These are phyloP conservation scores for Drosophila micromelanica DNA, from an alignment of 1,140 invertebrate genomes.

Conservation along the genomic window DNA sequence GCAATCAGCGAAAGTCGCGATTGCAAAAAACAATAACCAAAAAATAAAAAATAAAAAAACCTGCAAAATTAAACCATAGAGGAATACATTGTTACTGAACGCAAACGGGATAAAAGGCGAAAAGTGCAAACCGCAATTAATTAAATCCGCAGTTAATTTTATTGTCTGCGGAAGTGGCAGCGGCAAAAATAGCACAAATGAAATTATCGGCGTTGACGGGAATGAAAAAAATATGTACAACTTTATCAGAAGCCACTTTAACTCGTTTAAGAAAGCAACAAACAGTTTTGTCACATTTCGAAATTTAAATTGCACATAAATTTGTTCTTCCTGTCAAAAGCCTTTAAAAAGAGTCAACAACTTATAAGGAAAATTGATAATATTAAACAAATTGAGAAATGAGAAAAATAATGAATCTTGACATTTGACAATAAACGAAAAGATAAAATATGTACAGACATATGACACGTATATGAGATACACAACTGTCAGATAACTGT, in stretches of 20 bases:
- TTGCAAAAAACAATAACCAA: conserved; percentile 17
- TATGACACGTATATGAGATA: too few species aligned
- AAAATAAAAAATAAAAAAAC: conserved; percentile 13
- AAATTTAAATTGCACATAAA: conserved; percentile 33
- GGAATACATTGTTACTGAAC: conserved; percentile 28
- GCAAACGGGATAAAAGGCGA: conserved; percentile 36
- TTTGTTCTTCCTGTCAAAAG: neutral
- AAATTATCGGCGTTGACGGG: conserved; percentile 45
- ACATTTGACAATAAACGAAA: too few species aligned
- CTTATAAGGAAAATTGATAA: too few species aligned
- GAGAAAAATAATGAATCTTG: too few species aligned
- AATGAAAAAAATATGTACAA: conserved; percentile 15
- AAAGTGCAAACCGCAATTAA: conserved; percentile 65
- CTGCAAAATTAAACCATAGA: conserved; percentile 16
- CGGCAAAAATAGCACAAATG: conserved; percentile 48
- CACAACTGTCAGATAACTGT: too few species aligned
- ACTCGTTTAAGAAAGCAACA: conserved; percentile 2
- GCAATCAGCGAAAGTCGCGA: conserved; percentile 48
- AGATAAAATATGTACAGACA: too few species aligned
- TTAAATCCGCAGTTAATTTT: conserved; percentile 69
- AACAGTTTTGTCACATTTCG: conserved; percentile 29
- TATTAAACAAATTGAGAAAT: too few species aligned
- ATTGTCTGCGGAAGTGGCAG: conserved; percentile 62
- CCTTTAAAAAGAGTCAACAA: too few species aligned
- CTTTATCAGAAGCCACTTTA: conserved; percentile 18